Conservation (phyloP, 2,113 vertebrate species). For the Xiphophorus maculatus region DNA sequence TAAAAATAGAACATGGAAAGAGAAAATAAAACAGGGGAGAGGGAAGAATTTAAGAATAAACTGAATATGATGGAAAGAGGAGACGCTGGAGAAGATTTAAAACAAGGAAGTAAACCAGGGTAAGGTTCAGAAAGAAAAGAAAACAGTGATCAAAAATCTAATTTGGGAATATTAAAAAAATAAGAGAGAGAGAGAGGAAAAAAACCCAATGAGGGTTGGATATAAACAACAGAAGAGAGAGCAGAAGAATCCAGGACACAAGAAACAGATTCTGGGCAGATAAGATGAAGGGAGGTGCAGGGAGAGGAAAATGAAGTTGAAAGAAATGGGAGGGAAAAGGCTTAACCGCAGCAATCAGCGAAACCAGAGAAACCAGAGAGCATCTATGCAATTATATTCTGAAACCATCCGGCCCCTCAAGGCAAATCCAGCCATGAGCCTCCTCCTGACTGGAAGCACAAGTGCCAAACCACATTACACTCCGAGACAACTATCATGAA, state of each 20-base stretch:
- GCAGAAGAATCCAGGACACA: slow-evolving; percentile 9
- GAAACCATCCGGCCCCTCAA: slow-evolving; percentile 52
- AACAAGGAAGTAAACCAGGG: not conserved
- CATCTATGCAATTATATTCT: slow-evolving; percentile 44
- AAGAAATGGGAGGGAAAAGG: slow-evolving; percentile 27
- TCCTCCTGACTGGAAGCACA: slow-evolving; percentile 47
- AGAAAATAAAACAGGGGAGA: slow-evolving; percentile 6
- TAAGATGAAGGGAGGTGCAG: slow-evolving; percentile 14
- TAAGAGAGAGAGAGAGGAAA: not conserved
- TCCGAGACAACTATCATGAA: slow-evolving; percentile 55
- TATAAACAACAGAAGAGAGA: not conserved
- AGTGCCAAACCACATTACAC: slow-evolving; percentile 59
- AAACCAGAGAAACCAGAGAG: slow-evolving; percentile 39
- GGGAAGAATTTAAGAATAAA: not conserved
- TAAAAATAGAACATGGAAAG: slow-evolving; percentile 19
- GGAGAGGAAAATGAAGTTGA: slow-evolving; percentile 34
- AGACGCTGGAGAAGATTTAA: not conserved
- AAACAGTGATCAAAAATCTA: slow-evolving; percentile 6
- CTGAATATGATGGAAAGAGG: not conserved
- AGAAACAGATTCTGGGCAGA: slow-evolving; percentile 4
- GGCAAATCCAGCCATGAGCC: slow-evolving; percentile 56
- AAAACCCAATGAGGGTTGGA: slow-evolving; percentile 2
- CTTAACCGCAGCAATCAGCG: slow-evolving; percentile 50
- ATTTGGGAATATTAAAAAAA: not conserved
- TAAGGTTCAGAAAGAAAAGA: not conserved